These are phyloP conservation scores for Pelecanoides urinatrix DNA, from an alignment of 2,113 vertebrate species.

Conservation along the genomic window DNA sequence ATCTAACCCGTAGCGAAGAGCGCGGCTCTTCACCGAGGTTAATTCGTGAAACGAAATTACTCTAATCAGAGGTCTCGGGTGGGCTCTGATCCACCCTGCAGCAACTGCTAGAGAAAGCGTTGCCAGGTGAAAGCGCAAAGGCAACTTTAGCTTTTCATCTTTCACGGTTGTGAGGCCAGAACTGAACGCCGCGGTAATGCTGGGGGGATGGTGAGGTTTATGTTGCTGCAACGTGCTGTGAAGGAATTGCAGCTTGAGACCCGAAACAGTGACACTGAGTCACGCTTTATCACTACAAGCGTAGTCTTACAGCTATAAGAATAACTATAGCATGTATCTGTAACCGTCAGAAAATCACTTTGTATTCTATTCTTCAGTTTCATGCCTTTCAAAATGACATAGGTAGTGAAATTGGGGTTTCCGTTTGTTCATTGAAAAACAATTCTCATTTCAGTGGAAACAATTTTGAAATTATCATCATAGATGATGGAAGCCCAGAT, in stretches of 20 bases:
- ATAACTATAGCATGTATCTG: rapidly evolving
- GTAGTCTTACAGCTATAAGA: rapidly evolving
- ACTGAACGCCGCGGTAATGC: rapidly evolving
- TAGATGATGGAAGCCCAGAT: constrained; percentile 97
- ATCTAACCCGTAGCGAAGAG: rapidly evolving
- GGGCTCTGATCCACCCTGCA: not conserved
- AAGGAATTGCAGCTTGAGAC: not conserved
- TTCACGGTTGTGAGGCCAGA: rapidly evolving
- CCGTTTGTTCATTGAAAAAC: not conserved
- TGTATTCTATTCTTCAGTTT: rapidly evolving
- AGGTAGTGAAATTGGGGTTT: not conserved
- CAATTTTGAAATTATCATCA: constrained; percentile 91
- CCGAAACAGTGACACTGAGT: not conserved
- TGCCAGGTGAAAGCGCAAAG: not conserved
- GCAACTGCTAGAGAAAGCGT: rapidly evolving
- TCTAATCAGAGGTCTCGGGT: rapidly evolving
- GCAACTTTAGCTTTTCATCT: rapidly evolving
- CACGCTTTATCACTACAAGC: rapidly evolving
- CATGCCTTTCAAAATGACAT: rapidly evolving
- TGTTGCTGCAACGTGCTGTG: rapidly evolving
- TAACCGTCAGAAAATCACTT: too few relatives aligned
- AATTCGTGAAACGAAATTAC: not conserved
- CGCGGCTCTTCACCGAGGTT: not conserved
- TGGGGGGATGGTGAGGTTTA: rapidly evolving
- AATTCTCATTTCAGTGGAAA: constrained; percentile 76